Evolutionary conservation across 2,113 vertebrate genomes (phyloP).

Genomic region (Labeo rohita): DNA sequence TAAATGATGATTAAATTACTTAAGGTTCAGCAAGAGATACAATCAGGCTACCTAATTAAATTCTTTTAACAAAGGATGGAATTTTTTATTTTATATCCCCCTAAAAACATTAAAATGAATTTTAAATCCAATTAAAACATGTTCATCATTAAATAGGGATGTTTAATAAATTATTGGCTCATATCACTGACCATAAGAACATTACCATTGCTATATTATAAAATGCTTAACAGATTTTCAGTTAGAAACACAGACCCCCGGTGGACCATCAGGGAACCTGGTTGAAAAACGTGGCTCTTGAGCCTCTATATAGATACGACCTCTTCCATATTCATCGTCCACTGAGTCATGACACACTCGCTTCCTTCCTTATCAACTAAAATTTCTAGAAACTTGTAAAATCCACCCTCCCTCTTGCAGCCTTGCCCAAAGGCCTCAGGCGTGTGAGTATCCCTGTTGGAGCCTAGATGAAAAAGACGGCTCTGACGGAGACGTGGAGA

Average conservation of each 20-base stretch:
- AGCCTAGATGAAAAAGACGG: conserved; percentile 46
- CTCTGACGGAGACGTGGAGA: conserved; percentile 35
- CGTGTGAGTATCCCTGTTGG: conserved; percentile 32
- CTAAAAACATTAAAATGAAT: background rate
- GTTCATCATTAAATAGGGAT: background rate
- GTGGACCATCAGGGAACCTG: background rate
- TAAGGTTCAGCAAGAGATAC: background rate
- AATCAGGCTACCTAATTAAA: background rate
- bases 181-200: background rate
- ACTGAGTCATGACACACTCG: background rate
- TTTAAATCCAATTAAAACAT: background rate
- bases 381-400: conserved; percentile 7
- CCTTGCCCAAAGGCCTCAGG: background rate
- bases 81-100: background rate
- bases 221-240: background rate
- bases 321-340: conserved; percentile 9
- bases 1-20: background rate
- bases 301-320: background rate
- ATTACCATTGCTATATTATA: background rate
- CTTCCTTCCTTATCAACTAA: background rate
- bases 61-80: background rate
- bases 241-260: background rate
- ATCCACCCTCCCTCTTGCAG: conserved; percentile 3
- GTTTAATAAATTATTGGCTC: background rate
- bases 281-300: background rate